Percentiles rank a stretch among this genome's conserved stretches.
Evolutionary conservation across 2,797 vertebrate species (phyloP).

Genomic region (Sebastes nivosus): DNA sequence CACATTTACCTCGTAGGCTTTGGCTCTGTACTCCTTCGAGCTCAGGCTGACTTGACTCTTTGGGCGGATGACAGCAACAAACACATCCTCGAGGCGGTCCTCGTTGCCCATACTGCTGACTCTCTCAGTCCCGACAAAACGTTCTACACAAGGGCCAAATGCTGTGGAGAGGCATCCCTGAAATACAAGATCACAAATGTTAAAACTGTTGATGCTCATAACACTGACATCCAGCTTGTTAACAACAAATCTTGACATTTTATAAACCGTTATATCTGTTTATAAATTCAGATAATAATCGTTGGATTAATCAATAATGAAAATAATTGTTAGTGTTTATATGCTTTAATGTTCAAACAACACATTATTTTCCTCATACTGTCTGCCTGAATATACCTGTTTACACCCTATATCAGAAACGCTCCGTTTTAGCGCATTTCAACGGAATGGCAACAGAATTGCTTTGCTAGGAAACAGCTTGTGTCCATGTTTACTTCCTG

Average conservation of each 20-base stretch:
- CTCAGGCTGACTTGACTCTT: constrained; percentile 95
- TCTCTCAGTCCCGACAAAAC: constrained; percentile 53
- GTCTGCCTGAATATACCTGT: too few species aligned
- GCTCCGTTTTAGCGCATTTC: too few species aligned
- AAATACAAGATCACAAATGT: constrained; percentile 3
- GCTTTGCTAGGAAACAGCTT: too few species aligned
- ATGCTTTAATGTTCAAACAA: too few species aligned
- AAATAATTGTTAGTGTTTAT: background rate
- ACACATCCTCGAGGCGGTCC: constrained; percentile 89
- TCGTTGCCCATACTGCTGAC: constrained; percentile 90
- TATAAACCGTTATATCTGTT: background rate
- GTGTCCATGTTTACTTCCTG: too few species aligned
- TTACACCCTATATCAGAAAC: too few species aligned
- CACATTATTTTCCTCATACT: too few species aligned
- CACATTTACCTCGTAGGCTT: constrained; percentile 92
- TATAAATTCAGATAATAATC: background rate
- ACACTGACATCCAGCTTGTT: background rate
- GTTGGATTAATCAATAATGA: background rate
- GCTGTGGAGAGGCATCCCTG: constrained; percentile 72
- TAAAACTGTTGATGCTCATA: background rate
- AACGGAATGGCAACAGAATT: too few species aligned
- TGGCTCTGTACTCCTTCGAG: constrained; percentile 96
- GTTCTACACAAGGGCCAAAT: constrained; percentile 61
- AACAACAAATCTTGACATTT: background rate
- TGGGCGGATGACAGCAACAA: constrained; percentile 96